Conservation (phyloP, 2,113 vertebrate genomes). For the Campylomormyrus numenius region DNA sequence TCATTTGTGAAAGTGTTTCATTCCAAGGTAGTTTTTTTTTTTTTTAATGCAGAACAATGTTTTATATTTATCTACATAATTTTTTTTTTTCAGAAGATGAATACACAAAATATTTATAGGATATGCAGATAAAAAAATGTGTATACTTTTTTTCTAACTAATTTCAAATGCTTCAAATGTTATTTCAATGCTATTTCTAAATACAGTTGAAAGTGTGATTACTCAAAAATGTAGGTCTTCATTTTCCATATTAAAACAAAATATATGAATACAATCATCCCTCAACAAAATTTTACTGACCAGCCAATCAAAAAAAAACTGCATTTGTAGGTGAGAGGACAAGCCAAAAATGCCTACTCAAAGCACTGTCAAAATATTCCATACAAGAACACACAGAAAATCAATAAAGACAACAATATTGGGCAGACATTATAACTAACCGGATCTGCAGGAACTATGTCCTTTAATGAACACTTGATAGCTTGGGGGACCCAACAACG, state of each 20-base stretch:
- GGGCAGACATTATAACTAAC: slow-evolving; percentile 53
- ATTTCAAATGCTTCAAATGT: background rate
- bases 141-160: background rate
- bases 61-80: background rate
- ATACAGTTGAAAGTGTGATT: background rate
- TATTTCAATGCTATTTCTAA: background rate
- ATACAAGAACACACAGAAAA: background rate
- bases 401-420: background rate
- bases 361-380: background rate
- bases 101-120: background rate
- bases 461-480: slow-evolving; percentile 74
- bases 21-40: background rate
- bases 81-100: background rate
- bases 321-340: background rate
- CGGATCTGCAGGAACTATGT: slow-evolving; percentile 72
- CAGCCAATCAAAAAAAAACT: background rate
- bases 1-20: background rate
- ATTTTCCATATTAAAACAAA: background rate
- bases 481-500: slow-evolving; percentile 63
- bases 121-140: background rate
- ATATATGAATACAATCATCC: background rate
- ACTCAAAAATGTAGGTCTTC: background rate
- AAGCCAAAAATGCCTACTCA: background rate
- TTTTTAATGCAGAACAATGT: background rate
- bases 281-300: background rate